A percentile compares a stretch with the other conserved stretches of the same genome.
These are phyloP conservation scores for Xylota segnis DNA, from an alignment of 2,888 invertebrate species.

Conservation along the genomic window DNA sequence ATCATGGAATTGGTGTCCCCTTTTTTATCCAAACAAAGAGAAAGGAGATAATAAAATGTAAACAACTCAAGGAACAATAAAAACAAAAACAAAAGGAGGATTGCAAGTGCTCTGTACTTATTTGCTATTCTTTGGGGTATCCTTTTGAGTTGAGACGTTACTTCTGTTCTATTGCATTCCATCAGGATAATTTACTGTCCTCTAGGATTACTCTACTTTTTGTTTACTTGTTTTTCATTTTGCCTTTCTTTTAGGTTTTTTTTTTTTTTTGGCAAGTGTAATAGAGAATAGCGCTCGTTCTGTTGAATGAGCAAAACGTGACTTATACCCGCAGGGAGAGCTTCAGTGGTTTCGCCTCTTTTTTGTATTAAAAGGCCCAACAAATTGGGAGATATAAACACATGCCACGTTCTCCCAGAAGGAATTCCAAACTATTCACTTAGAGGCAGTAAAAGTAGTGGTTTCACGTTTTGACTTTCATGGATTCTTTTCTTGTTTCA, in stretches of 20 bases:
- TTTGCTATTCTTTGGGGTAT: conserved; percentile 23
- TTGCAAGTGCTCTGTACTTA: conserved; percentile 13
- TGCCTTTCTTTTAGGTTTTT: background rate
- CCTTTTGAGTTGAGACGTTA: conserved; percentile 54
- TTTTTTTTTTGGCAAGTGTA: conserved; percentile 6
- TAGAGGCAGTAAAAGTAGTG: conserved; percentile 10
- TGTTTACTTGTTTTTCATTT: conserved; percentile 28
- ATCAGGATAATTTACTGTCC: conserved; percentile 59
- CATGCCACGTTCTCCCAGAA: conserved; percentile 30
- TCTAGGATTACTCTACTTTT: conserved; percentile 21
- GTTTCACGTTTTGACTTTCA: background rate
- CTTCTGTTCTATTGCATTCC: conserved; percentile 57
- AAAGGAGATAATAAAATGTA: conserved; percentile 11
- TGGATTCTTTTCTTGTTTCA: background rate
- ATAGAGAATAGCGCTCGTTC: conserved; percentile 17
- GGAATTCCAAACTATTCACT: conserved; percentile 44
- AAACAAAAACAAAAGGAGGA: background rate
- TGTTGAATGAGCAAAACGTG: conserved; percentile 13
- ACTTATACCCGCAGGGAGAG: conserved; percentile 5
- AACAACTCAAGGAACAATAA: conserved; percentile 19
- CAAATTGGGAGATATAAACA: conserved; percentile 18
- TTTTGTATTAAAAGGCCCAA: conserved; percentile 19
- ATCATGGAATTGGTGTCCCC: conserved; percentile 12
- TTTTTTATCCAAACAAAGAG: background rate
- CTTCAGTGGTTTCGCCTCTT: background rate